Evolutionary conservation across 2,797 vertebrate species (phyloP).

Genomic region (Ibycter americanus): DNA sequence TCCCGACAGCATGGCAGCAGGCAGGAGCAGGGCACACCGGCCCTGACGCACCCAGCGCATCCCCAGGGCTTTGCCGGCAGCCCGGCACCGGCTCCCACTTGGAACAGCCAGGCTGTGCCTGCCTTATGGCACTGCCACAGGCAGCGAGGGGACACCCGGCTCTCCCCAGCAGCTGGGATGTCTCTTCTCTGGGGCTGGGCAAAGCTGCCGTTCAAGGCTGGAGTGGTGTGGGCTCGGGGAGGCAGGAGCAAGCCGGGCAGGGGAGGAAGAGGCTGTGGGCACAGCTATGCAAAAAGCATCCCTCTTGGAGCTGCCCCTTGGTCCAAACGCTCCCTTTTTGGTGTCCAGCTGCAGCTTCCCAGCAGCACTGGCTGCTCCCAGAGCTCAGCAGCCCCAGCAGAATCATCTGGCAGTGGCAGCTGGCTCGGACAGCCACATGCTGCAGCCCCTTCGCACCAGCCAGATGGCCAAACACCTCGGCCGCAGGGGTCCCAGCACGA

Average conservation of each 20-base stretch:
- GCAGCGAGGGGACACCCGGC: background rate
- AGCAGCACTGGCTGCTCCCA: fast-evolving
- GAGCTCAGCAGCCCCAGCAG: background rate
- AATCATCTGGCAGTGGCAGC: background rate
- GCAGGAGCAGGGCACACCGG: fast-evolving
- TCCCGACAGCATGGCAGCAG: fast-evolving
- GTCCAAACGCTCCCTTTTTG: background rate
- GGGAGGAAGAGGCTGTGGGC: background rate
- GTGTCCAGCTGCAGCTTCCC: background rate
- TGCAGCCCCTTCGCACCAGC: background rate
- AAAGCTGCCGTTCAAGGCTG: fast-evolving
- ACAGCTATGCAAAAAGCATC: background rate
- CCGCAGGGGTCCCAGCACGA: fast-evolving
- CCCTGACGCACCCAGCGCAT: fast-evolving
- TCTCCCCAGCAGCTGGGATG: background rate
- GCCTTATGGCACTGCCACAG: background rate
- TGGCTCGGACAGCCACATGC: fast-evolving
- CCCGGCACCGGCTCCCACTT: background rate
- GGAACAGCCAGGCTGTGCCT: background rate
- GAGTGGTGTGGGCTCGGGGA: fast-evolving
- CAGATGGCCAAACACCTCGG: fast-evolving
- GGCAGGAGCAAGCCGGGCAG: background rate
- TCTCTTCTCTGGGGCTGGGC: fast-evolving
- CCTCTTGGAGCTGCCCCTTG: background rate
- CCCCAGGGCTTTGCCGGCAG: background rate